Evolutionary conservation across 1,140 invertebrate species (phyloP), one percentile per base, ranked within the genome.

Genomic region (Belonocnema kinseyi): DNA sequence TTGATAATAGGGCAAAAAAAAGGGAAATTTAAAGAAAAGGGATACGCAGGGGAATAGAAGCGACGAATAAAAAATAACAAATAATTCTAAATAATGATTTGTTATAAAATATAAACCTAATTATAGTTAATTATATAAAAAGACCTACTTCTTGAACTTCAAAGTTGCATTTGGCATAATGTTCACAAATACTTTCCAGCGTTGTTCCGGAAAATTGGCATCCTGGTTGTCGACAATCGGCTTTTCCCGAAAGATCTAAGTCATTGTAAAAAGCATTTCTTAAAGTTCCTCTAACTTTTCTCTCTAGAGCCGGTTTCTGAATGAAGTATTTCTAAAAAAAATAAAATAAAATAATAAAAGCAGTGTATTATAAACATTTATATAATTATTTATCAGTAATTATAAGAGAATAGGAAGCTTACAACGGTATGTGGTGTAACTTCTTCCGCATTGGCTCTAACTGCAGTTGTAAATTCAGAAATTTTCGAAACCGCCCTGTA

Each of bases 401-500:
- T 21, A 72, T 19, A 33, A 14, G 0, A 50, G 54, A 19, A 10
- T 17, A 14, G 11, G 26, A 61, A 61, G n/a, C 26, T 76, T 80
- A 77, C 58, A 50, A 76, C 19, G 71, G 78, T 80, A 80, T 84
- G 21, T 79, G 79, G 17, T 58, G 5, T 52, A 26, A 17, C 5
- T 75, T 73, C 50, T 85, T 82, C 33, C 84, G 76, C 51, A 75
- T 72, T 5, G 82, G 33, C 85, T 76, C 86, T 87, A 0, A 85
- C 75, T 1, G 84, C 74, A 16, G 84, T 77, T 0, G 84, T 86
- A 46, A 90, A 88, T 78, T 91, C 86, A 14, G 80, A 83, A 74
- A 91, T 91, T 54, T 85, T 87, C 7, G 84, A 80, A 5, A 88
- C 82, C 8, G 90, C 90, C 78, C 87, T 88, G 73, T 54, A 81